Conservation (phyloP, 2,113 vertebrate species). For the Podiceps cristatus region DNA sequence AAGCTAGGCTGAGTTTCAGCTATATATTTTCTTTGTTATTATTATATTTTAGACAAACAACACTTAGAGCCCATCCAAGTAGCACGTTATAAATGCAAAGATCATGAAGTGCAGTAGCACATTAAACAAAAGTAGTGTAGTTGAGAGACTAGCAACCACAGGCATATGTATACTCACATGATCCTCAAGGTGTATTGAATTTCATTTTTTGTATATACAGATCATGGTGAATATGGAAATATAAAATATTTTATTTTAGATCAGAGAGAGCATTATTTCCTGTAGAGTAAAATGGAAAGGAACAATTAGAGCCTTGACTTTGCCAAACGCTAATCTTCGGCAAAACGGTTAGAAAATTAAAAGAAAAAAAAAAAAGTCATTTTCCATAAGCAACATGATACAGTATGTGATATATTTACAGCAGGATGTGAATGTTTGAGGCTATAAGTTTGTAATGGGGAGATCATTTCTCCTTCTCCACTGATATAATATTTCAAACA, state of each 20-base stretch:
- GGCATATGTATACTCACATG: background rate
- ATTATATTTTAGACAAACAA: background rate
- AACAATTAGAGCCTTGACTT: background rate
- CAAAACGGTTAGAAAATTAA: constrained; percentile 26
- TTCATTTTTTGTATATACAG: background rate
- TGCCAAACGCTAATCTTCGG: constrained; percentile 19
- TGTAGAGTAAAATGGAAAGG: background rate
- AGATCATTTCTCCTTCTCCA: constrained; percentile 38
- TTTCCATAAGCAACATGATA: background rate
- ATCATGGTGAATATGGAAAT: background rate
- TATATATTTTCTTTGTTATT: background rate
- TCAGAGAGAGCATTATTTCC: background rate
- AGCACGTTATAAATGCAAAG: background rate
- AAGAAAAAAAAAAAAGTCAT: background rate
- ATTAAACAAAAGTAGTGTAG: background rate
- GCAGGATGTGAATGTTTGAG: constrained; percentile 34
- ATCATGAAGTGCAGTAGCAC: background rate
- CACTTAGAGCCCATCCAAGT: background rate
- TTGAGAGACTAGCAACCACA: background rate
- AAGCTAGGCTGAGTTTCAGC: background rate
- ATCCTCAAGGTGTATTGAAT: background rate
- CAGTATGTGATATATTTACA: constrained; percentile 15
- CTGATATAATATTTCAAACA: constrained; percentile 65
- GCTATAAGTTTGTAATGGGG: background rate
- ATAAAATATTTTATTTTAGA: constrained; percentile 10